A percentile compares a stretch with the other conserved stretches of the same genome.
These are phyloP conservation scores for Sesia apiformis DNA, from an alignment of 2,888 invertebrate species.

Conservation along the genomic window DNA sequence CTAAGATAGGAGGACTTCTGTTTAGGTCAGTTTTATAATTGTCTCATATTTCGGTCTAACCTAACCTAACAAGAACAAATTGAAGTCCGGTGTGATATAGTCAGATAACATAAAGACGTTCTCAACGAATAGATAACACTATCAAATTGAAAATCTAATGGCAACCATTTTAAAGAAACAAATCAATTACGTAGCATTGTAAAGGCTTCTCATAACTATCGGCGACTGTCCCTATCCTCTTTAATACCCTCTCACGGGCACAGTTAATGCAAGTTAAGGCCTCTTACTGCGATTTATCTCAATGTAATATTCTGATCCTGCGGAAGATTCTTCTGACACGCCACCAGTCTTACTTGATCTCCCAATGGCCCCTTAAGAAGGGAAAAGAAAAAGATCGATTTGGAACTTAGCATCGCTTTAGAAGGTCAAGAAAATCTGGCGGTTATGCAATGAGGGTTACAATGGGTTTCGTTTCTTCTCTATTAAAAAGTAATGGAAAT, in stretches of 20 bases:
- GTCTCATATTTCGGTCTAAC: too few relatives aligned
- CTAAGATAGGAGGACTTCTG: too few relatives aligned
- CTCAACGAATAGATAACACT: too few relatives aligned
- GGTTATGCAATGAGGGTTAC: constrained; percentile 2
- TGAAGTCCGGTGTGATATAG: too few relatives aligned
- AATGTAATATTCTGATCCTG: constrained; percentile 12
- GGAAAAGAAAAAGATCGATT: too few relatives aligned
- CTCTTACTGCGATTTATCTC: constrained; percentile 12
- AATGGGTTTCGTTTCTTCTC: constrained; percentile 9
- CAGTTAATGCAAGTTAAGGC: constrained; percentile 16
- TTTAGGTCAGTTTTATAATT: too few relatives aligned
- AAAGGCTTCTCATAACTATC: neutral
- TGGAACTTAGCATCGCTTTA: neutral
- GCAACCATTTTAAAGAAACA: neutral
- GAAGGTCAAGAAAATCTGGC: constrained; percentile 2
- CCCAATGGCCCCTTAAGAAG: neutral
- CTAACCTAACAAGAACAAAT: too few relatives aligned
- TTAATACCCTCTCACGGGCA: constrained; percentile 1
- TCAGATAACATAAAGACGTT: too few relatives aligned
- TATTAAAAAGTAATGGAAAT: constrained; percentile 23
- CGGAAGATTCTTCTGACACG: constrained; percentile 3
- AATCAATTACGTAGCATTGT: neutral
- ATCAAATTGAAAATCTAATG: too few relatives aligned
- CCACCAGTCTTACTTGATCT: neutral
- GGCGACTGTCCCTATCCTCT: neutral